Percentiles rank a stretch among this genome's conserved stretches.
Evolutionary conservation across 2,113 vertebrate species (phyloP).

Genomic region (Rhipidura dahli): DNA sequence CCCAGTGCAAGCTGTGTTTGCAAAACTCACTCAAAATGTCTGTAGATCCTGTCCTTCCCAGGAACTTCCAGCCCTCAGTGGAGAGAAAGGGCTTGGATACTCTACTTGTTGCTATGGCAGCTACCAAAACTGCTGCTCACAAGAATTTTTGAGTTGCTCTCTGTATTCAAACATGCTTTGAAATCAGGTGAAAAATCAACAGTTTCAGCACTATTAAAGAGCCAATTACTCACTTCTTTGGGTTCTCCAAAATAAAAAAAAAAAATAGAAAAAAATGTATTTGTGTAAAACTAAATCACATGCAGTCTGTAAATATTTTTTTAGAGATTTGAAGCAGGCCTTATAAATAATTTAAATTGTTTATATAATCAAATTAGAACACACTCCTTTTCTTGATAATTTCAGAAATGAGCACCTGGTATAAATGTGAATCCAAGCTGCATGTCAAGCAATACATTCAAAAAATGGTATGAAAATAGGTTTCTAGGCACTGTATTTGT

Average conservation of each 20-base stretch:
- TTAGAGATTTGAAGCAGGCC: background rate
- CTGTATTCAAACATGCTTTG: slow-evolving; percentile 42
- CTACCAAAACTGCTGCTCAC: slow-evolving; percentile 31
- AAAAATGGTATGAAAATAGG: background rate
- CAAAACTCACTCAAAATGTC: background rate
- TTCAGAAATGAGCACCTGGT: slow-evolving; percentile 8
- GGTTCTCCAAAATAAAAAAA: slow-evolving; percentile 1
- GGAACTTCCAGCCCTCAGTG: background rate
- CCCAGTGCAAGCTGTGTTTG: background rate
- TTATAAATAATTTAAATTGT: slow-evolving; percentile 38
- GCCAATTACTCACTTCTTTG: slow-evolving; percentile 18
- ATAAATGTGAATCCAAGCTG: background rate
- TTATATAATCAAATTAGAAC: slow-evolving; percentile 44
- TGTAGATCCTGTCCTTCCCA: background rate
- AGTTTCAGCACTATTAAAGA: slow-evolving; percentile 19
- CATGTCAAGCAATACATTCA: background rate
- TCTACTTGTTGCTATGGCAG: slow-evolving; percentile 58
- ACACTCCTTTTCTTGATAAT: background rate
- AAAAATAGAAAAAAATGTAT: background rate
- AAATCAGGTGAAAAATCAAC: slow-evolving; percentile 46
- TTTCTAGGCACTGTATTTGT: background rate
- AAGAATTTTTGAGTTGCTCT: slow-evolving; percentile 27
- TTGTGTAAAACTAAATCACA: background rate
- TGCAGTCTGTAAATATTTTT: background rate
- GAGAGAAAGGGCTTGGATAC: background rate